Percentiles rank a stretch among this genome's conserved stretches.
Conservation (phyloP, 2,888 invertebrate genomes). For the Xiphydria camelus region DNA sequence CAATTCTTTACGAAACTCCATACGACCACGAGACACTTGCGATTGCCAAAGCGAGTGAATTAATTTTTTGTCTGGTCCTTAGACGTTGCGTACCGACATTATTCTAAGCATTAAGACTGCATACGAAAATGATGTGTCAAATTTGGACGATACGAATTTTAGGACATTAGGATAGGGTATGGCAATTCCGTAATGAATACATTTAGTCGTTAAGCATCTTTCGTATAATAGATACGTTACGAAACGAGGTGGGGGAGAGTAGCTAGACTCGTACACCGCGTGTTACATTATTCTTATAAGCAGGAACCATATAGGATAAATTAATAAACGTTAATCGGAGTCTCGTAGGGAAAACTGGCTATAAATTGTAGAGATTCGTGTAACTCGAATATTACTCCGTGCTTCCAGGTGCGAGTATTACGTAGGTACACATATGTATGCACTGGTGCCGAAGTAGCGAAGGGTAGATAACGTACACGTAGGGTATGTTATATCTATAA, state of each 20-base stretch:
- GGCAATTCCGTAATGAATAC: slow-evolving; percentile 10
- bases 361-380: slow-evolving; percentile 21
- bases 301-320: slow-evolving; percentile 29
- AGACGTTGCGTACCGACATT: slow-evolving; percentile 37
- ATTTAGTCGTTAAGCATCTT: slow-evolving; percentile 11
- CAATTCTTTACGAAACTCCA: slow-evolving; percentile 8
- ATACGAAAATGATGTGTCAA: slow-evolving; percentile 48
- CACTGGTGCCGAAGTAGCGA: neutral
- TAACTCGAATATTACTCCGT: slow-evolving; percentile 38
- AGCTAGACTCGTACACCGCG: slow-evolving; percentile 29
- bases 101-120: slow-evolving; percentile 47
- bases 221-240: slow-evolving; percentile 14
- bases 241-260: slow-evolving; percentile 27
- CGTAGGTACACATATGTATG: slow-evolving; percentile 27
- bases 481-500: too few species aligned
- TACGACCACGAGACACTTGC: neutral
- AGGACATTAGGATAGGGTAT: slow-evolving; percentile 4
- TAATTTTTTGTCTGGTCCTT: too few species aligned
- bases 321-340: slow-evolving; percentile 46
- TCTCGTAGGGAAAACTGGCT: slow-evolving; percentile 35
- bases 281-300: slow-evolving; percentile 41
- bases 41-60: slow-evolving; percentile 10
- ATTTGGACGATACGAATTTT: slow-evolving; percentile 32
- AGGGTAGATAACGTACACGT: slow-evolving; percentile 17
- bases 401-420: slow-evolving; percentile 38